A percentile compares a stretch with the other conserved stretches of the same genome.
Evolutionary conservation across 2,888 invertebrate genomes (phyloP).

Genomic region (Zelleria hepariella): DNA sequence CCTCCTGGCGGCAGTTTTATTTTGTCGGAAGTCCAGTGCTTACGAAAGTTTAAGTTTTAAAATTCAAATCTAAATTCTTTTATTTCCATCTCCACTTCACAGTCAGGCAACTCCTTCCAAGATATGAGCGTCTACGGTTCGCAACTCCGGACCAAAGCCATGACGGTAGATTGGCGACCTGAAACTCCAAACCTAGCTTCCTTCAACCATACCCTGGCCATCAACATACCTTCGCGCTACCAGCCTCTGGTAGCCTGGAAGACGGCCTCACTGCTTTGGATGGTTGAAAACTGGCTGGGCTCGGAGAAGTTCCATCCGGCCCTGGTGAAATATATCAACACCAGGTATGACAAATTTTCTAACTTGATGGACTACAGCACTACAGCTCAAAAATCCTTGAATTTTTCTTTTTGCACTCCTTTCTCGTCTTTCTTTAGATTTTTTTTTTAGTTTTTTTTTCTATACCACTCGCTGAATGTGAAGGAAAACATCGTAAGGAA

Average conservation of each 20-base stretch:
- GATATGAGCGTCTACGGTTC: slow-evolving; percentile 37
- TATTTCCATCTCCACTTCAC: not conserved
- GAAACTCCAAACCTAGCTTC: slow-evolving; percentile 39
- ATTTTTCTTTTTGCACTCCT: too few relatives aligned
- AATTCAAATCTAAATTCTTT: too few relatives aligned
- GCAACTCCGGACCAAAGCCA: slow-evolving; percentile 47
- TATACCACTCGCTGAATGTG: too few relatives aligned
- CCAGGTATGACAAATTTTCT: slow-evolving; percentile 21
- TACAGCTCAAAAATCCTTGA: too few relatives aligned
- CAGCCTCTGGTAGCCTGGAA: slow-evolving; percentile 51
- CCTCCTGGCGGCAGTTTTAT: too few relatives aligned
- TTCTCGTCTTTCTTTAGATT: too few relatives aligned
- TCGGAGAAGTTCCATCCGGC: slow-evolving; percentile 42
- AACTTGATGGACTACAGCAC: too few relatives aligned
- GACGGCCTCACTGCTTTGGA: slow-evolving; percentile 58
- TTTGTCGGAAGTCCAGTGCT: too few relatives aligned
- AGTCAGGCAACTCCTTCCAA: slow-evolving; percentile 1
- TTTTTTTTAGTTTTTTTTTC: too few relatives aligned
- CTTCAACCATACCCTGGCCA: slow-evolving; percentile 43
- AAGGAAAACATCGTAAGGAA: too few relatives aligned
- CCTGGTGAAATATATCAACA: slow-evolving; percentile 49
- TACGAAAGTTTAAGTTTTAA: too few relatives aligned
- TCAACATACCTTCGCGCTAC: slow-evolving; percentile 45
- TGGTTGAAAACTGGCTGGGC: slow-evolving; percentile 61
- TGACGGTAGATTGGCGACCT: slow-evolving; percentile 48